Conservation (phyloP, 2,888 invertebrate genomes). For the Rhamphomyia laevipes region DNA sequence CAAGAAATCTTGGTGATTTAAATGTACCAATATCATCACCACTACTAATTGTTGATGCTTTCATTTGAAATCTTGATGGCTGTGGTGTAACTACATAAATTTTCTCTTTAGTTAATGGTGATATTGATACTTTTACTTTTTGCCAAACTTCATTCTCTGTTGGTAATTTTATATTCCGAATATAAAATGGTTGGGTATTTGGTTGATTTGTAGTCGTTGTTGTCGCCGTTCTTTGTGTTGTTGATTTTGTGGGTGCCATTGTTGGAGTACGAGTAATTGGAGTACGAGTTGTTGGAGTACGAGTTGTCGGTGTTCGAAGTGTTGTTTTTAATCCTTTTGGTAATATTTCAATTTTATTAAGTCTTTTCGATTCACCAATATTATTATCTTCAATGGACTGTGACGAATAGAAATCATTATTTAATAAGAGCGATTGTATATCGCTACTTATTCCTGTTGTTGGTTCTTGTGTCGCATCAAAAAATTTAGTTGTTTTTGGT, state of each 20-base stretch:
- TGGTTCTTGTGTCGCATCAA: background rate
- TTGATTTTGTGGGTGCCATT: slow-evolving; percentile 28
- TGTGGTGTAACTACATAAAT: slow-evolving; percentile 75
- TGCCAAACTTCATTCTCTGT: slow-evolving; percentile 44
- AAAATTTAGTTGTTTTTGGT: background rate
- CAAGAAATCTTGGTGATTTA: slow-evolving; percentile 41
- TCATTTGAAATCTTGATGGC: slow-evolving; percentile 30
- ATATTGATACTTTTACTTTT: slow-evolving; percentile 55
- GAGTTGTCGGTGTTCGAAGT: background rate
- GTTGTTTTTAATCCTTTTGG: slow-evolving; percentile 29
- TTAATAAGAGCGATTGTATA: too few relatives aligned
- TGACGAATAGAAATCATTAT: too few relatives aligned
- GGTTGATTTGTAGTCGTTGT: slow-evolving; percentile 32
- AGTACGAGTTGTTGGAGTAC: background rate
- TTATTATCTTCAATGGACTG: background rate
- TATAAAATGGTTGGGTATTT: slow-evolving; percentile 24
- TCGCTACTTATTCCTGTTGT: background rate
- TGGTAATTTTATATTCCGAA: slow-evolving; percentile 13
- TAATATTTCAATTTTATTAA: slow-evolving; percentile 9
- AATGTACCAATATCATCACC: slow-evolving; percentile 18
- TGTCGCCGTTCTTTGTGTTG: slow-evolving; percentile 39
- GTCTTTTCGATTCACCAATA: slow-evolving; percentile 4
- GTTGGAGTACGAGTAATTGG: slow-evolving; percentile 11
- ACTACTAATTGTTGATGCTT: slow-evolving; percentile 15
- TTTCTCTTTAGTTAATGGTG: slow-evolving; percentile 66